Base-by-base conservation (phyloP, 2,113 vertebrate species). In the Tupaia tana region DNA sequence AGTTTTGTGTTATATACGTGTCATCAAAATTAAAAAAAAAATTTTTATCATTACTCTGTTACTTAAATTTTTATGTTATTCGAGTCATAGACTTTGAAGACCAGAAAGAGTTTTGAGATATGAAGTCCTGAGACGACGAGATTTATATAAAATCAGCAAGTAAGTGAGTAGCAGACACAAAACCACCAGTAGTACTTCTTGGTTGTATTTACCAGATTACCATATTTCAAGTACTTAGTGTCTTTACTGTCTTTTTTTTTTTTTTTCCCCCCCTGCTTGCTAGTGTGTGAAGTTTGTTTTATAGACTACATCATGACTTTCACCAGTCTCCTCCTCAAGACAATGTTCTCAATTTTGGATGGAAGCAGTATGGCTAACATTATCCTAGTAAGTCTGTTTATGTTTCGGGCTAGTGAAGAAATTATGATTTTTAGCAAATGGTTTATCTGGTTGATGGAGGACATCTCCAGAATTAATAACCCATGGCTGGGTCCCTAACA, bases 271-370 rank as follows among this genome's bases (percentile, higher is more conserved):
- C 75, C 54, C 58, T 67, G 31, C 14, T 84, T 80, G n/a, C 16
- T 91, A 59, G 13, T 70, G 83, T 77, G 67, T 34, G 93, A 83
- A 27, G 0, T 86, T 95, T 89, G 66, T 56, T 81, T 61, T 93
- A 58, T 67, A 56, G 43, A 66, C 20, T 79, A 16, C 11, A 54
- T 19, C 80, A 15, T 64, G 31, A 75, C 31, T 93, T 83, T 25
- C 3, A 71, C 29, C 18, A 52, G n/a, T 84, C 34, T 95, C 25
- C 25, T 75, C 67, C 27, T 73, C 31, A 11, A 83, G 64, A 90
- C 0, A 92, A 43, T 43, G 43, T 43, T 43, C 43, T 43, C 43
- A 9, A 54, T 34, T 85, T 84, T 31, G 10, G 20, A 34, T 59
- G 67, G 11, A 91, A 94, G n/a, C 1, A 14, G 16, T 58, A 66